Base-by-base conservation (phyloP, 2,888 invertebrate species). In the Archips crataeganus region DNA sequence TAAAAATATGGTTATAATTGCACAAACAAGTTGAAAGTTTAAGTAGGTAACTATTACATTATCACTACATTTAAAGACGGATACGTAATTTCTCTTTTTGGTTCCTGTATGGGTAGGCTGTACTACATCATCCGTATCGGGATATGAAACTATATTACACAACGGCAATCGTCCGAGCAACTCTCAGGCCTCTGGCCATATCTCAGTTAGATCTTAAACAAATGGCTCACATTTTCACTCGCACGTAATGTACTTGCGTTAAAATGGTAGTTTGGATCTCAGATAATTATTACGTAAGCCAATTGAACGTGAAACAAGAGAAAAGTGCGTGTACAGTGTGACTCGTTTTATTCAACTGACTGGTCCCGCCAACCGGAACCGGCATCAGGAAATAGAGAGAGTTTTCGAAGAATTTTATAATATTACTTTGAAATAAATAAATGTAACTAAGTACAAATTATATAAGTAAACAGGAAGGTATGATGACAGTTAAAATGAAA, bases 291-390 rank as follows among this genome's bases (percentile, higher is more conserved):
- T 89, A 83, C 80, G 80, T 86, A 86, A 90, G 73, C 74, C 70
- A 79, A 78, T 81, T 80, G 83, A 79, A 78, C 81, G 84, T 83
- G 83, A 85, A 84, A 85, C 83, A 82, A 87, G 89, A 86, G 80
- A 87, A 91, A 90, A 90, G 89, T 87, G 75, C 74, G 68, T 32
- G 66, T 57, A 65, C 23, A 60, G 63, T 51, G 51, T 42, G 71
- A 67, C 69, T 42, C 8, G 74, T 74, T 74, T 73, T 65, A 45
- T 67, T 62, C 62, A 47, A 39, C 23, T 34, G 64, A 63, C 61
- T 71, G 60, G 63, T 51, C 68, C 57, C 32, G 47, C 42, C n/a
- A 63, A n/a, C 59, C 39, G 42, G 63, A 59, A 23, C 23, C 36
- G 59, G 67, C 54, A 57, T 57, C 47, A 63, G 68, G 72, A 68